These are phyloP conservation scores for Drosophila virilis DNA, from an alignment of 1,140 invertebrate species.

Conservation along the genomic window DNA sequence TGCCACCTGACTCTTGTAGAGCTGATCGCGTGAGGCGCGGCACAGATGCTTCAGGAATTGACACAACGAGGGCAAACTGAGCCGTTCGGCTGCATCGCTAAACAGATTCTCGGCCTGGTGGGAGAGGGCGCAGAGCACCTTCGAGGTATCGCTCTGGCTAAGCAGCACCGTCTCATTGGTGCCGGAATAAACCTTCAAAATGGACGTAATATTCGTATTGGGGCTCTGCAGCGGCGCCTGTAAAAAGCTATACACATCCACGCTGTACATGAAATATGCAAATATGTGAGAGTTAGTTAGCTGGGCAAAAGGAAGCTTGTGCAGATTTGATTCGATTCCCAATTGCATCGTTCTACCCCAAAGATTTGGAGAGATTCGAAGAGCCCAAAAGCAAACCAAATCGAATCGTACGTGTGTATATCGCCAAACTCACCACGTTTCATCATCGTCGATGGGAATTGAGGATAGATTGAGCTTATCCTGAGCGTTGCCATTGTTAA, in stretches of 20 bases:
- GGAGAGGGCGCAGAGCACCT: conserved; percentile 93
- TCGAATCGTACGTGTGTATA: background rate
- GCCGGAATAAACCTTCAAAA: conserved; percentile 83
- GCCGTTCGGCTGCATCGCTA: conserved; percentile 92
- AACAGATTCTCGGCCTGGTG: conserved; percentile 94
- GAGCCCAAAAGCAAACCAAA: background rate
- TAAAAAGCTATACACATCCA: conserved; percentile 93
- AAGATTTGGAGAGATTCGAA: too few species aligned
- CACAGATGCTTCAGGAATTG: conserved; percentile 93
- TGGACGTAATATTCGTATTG: conserved; percentile 85
- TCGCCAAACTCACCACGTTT: conserved; percentile 87
- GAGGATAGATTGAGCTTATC: conserved; percentile 84
- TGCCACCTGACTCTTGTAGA: conserved; percentile 86
- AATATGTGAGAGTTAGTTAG: background rate
- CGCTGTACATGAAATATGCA: conserved; percentile 84
- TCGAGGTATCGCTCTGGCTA: conserved; percentile 91
- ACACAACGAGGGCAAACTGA: conserved; percentile 93
- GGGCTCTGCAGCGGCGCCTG: conserved; percentile 88
- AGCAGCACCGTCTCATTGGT: conserved; percentile 88
- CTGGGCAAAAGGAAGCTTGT: background rate
- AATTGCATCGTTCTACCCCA: too few species aligned
- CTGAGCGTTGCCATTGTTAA: conserved; percentile 73
- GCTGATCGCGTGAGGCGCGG: conserved; percentile 91
- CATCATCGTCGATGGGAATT: conserved; percentile 87
- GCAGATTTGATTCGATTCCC: background rate